Percentiles rank a stretch among this genome's conserved stretches.
Evolutionary conservation across 2,888 invertebrate species (phyloP).

Genomic region (Pycnomerus fuliginosus): DNA sequence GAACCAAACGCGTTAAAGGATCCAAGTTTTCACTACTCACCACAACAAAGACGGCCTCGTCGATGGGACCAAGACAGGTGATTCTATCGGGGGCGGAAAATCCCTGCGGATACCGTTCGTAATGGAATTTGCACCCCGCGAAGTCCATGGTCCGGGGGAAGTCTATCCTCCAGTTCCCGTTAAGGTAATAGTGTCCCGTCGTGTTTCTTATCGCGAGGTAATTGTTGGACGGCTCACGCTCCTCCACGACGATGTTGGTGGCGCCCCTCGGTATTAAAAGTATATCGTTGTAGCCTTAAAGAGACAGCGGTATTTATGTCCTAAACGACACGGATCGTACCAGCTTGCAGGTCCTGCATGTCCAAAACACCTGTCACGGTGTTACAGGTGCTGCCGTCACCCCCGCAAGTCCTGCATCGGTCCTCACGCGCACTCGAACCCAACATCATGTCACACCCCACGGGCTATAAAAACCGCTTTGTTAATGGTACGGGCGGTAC

Average conservation of each 20-base stretch:
- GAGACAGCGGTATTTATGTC: background rate
- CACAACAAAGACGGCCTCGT: constrained; percentile 83
- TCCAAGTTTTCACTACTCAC: constrained; percentile 56
- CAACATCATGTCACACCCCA: constrained; percentile 93
- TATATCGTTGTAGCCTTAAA: constrained; percentile 86
- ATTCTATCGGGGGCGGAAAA: constrained; percentile 84
- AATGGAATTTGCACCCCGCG: constrained; percentile 84
- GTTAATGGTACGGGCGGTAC: too few species aligned
- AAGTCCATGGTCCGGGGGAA: constrained; percentile 79
- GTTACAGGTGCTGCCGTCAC: constrained; percentile 84
- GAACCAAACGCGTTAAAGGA: too few species aligned
- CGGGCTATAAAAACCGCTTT: constrained; percentile 59
- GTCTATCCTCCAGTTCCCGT: constrained; percentile 94
- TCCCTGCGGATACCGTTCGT: constrained; percentile 79
- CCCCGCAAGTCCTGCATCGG: constrained; percentile 89
- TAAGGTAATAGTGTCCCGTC: constrained; percentile 83
- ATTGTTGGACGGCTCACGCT: constrained; percentile 81
- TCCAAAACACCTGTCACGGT: constrained; percentile 73
- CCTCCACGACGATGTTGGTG: constrained; percentile 82
- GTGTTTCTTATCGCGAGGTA: constrained; percentile 88
- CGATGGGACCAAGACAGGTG: constrained; percentile 82
- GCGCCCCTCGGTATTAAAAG: constrained; percentile 89
- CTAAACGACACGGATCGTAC: constrained; percentile 58
- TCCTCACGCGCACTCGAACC: constrained; percentile 86
- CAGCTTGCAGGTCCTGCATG: constrained; percentile 70